phyloP scores from a whole-genome alignment of 2,888 invertebrate species.

The Horisme vitalbata region DNA sequence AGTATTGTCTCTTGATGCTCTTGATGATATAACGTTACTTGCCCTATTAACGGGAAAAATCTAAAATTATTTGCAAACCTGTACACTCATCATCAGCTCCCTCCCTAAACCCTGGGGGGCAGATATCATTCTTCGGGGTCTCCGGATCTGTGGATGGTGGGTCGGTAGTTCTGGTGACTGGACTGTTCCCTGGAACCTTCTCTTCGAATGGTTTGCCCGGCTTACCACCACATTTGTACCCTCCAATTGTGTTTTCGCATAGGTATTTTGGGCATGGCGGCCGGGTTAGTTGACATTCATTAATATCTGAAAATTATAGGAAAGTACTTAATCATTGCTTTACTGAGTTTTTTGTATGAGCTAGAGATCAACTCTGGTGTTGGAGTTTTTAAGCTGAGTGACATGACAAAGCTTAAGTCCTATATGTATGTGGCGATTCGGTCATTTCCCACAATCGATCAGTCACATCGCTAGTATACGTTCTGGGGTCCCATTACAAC shows the following conservation, averaged over 20 bases:
- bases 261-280: conserved; percentile 76
- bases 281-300: conserved; percentile 88
- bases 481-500: too few relatives aligned
- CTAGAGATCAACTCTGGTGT: too few relatives aligned
- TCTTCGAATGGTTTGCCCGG: conserved; percentile 66
- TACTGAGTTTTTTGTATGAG: too few relatives aligned
- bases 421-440: too few relatives aligned
- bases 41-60: too few relatives aligned
- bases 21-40: too few relatives aligned
- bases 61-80: conserved; percentile 59
- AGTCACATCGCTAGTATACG: too few relatives aligned
- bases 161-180: conserved; percentile 38
- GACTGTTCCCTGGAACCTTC: conserved; percentile 40
- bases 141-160: conserved; percentile 31
- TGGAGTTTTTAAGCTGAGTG: too few relatives aligned
- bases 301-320: conserved; percentile 84
- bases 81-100: conserved; percentile 75
- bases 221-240: conserved; percentile 73
- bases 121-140: conserved; percentile 65
- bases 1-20: too few relatives aligned
- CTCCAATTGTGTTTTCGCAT: conserved; percentile 78
- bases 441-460: too few relatives aligned
- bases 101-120: conserved; percentile 81
- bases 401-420: too few relatives aligned
- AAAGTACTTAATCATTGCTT: too few relatives aligned